These are phyloP conservation scores for Xenopus laevis DNA, from an alignment of 2,113 vertebrate genomes.

Conservation along the genomic window DNA sequence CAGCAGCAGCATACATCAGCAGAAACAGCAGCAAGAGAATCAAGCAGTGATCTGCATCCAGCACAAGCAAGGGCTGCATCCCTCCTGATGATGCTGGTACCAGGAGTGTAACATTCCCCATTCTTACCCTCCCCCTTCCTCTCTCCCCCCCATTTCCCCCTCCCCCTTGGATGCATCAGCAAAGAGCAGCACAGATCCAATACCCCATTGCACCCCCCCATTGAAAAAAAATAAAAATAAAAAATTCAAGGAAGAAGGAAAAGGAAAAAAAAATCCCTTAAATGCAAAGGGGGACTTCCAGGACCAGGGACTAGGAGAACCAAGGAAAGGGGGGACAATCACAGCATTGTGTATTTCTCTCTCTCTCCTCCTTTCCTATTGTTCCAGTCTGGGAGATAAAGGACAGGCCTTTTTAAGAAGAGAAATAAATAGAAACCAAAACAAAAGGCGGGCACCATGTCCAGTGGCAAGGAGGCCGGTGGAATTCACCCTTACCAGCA, in stretches of 20 bases:
- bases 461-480: conserved; percentile 51
- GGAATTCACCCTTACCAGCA: conserved; percentile 49
- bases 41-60: conserved; percentile 22
- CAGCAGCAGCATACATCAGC: conserved; percentile 20
- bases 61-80: conserved; percentile 34
- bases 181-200: conserved; percentile 38
- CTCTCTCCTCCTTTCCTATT: conserved; percentile 29
- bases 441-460: conserved; percentile 45
- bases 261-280: background rate
- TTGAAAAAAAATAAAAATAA: conserved; percentile 27
- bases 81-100: conserved; percentile 43
- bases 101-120: conserved; percentile 36
- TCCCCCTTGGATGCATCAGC: conserved; percentile 39
- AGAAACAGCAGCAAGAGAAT: conserved; percentile 29
- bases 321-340: conserved; percentile 8
- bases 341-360: background rate
- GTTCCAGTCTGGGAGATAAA: conserved; percentile 45
- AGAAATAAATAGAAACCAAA: background rate
- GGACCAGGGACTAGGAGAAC: conserved; percentile 17
- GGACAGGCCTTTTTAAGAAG: conserved; percentile 27
- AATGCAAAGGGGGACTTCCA: conserved; percentile 53
- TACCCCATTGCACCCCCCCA: conserved; percentile 26
- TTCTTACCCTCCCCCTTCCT: conserved; percentile 36
- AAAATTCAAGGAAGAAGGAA: conserved; percentile 10
- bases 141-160: background rate